Evolutionary conservation across 30 jellyfish, hydroid and myxozoan species (phyloP), one percentile per base, ranked within the genome.

Genomic region (Phacellophora camtschatica): DNA sequence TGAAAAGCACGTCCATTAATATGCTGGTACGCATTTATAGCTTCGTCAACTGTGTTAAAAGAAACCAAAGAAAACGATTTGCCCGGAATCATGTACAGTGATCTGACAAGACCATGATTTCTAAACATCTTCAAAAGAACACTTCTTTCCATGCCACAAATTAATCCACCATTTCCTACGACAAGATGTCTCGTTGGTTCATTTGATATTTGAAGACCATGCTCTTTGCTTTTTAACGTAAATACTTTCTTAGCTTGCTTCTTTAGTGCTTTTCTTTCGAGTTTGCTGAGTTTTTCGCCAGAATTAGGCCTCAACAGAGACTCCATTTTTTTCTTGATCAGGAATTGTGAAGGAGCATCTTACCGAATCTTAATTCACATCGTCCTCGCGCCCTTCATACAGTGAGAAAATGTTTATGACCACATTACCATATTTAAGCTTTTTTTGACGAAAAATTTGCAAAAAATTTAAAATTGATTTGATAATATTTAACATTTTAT

Each of bases 91-190:
- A 86, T 72, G 6, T 28, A 54, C 13, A 93, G 82, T n/a, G 80
- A 53, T 16, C 67, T 66, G 22, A 93, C 55, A 41, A 11, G 41
- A 23, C 99, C 99, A 48, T 32, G 82, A 10, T 30, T 55, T 43
- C 89, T 81, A 76, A 93, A 93, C 36, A 77, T 30, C 0, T 39
- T 20, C 58, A 93, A 43, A 57, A 93, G 61, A 12, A 48, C 24
- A 59, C 63, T 64, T 45, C 99, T 76, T 15, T 61, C 87, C 59
- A 86, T 58, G n/a, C 96, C 97, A 74, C 96, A 84, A 30, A 93
- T 32, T 13, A 86, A 76, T 19, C 99, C 99, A 6, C 97, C 99
- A 75, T 93, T 93, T 11, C 97, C 96, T 30, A 93, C 53, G 28
- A 93, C 71, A 42, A 93, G 67, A 72, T 86, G 96, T 10, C 72